Base-by-base conservation (phyloP, 2,888 invertebrate genomes). In the Cantharis rustica region DNA sequence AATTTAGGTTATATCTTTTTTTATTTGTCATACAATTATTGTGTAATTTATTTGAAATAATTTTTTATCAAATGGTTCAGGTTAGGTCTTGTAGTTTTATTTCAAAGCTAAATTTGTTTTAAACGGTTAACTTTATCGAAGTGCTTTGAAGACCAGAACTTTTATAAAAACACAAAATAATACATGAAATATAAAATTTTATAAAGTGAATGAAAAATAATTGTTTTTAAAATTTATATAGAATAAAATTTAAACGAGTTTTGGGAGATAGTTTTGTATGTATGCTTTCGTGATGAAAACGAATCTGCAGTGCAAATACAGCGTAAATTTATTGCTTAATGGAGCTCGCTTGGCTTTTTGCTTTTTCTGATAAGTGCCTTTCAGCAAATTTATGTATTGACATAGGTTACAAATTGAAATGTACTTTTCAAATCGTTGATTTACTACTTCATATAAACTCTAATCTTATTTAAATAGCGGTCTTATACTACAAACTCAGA, bases 311-410 rank as follows among this genome's bases (percentile, higher is more conserved):
- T 79, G 75, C 77, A 79, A 79, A 78, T 79, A 80, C 79, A 77
- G 77, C 81, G 78, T 73, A 79, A 82, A 83, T 81, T 83, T 80
- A 81, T 80, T 79, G 80, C 79, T 82, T 82, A 83, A 83, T 83
- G 82, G 83, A 82, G 81, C 79, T 79, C 82, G 79, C 82, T 79
- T 76, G 81, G 79, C 79, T 79, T 83, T 82, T 80, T 80, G 76
- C 80, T 80, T 80, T 82, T 81, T 79, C 80, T 74, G 80, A 81
- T 82, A 83, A 84, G 84, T 83, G 84, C 81, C 81, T 83, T 82
- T 81, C 83, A 80, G 79, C 80, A 81, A 82, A 83, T 84, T 84
- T 83, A 83, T 83, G 82, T 84, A 83, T 84, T 83, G 83, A 84
- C 81, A 83, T 82, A 79, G 81, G 82, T 82, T 81, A 81, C 82